These are phyloP conservation scores for Punctoribates punctum DNA, from an alignment of 2,888 invertebrate species.

Conservation along the genomic window DNA sequence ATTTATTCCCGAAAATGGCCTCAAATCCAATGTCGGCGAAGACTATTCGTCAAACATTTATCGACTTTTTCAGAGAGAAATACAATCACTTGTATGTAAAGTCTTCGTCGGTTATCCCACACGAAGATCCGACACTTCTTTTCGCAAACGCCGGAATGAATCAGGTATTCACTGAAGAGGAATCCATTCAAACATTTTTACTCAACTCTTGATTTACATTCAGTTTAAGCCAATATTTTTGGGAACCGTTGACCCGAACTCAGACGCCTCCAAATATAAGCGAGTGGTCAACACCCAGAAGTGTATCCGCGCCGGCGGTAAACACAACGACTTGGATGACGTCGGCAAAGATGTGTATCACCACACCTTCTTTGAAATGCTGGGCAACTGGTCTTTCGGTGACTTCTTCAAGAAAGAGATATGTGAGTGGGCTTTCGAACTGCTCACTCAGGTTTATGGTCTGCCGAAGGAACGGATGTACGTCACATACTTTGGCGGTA, in stretches of 20 bases:
- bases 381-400: constrained; percentile 99
- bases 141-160: constrained; percentile 99
- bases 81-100: constrained; percentile 84
- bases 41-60: constrained; percentile 76
- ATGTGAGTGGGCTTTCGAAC: constrained; percentile 96
- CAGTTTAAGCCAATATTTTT: constrained; percentile 96
- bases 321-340: constrained; percentile 99
- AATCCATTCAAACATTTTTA: background rate
- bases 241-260: constrained; percentile 91
- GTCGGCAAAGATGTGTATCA: constrained; percentile 99
- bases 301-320: constrained; percentile 98
- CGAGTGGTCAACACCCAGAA: constrained; percentile 95
- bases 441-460: constrained; percentile 70
- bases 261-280: constrained; percentile 84
- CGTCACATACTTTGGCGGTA: constrained; percentile 98
- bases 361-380: constrained; percentile 99
- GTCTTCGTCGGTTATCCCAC: constrained; percentile 93
- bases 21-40: constrained; percentile 56
- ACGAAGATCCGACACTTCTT: constrained; percentile 94
- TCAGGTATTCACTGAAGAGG: constrained; percentile 61
- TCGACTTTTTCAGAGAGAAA: constrained; percentile 84
- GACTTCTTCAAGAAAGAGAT: constrained; percentile 99
- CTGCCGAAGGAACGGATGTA: constrained; percentile 83
- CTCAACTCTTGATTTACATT: constrained; percentile 49
- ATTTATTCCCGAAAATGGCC: background rate